phyloP scores from a whole-genome alignment of 2,113 vertebrate genomes.

The Elephas maximus region DNA sequence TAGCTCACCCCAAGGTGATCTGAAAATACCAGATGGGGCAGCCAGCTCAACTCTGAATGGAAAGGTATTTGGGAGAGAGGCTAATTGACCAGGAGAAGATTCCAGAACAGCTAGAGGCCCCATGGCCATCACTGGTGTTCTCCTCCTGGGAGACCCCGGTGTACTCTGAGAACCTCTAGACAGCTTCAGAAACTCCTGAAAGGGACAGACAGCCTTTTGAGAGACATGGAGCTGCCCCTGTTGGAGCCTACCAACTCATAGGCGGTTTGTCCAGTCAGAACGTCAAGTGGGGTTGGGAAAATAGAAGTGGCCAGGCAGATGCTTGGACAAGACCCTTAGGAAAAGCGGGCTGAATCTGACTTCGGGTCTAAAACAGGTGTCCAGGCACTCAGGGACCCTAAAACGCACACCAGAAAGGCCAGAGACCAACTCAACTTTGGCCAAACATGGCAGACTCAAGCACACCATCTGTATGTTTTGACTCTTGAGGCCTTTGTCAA shows the following conservation, averaged over 20 bases:
- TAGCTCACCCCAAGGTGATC: not conserved
- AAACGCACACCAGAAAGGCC: not conserved
- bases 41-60: constrained; percentile 30
- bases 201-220: not conserved
- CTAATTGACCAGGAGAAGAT: constrained; percentile 72
- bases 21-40: constrained; percentile 44
- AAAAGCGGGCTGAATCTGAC: not conserved
- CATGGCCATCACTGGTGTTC: rapidly evolving
- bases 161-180: not conserved
- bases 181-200: not conserved
- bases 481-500: not conserved
- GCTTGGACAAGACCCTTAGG: not conserved
- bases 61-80: constrained; percentile 70
- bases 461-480: rapidly evolving
- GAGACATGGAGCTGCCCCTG: not conserved
- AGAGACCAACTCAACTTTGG: not conserved
- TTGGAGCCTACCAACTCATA: not conserved
- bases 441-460: not conserved
- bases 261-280: not conserved
- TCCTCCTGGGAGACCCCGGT: not conserved
- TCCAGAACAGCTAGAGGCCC: not conserved
- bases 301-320: no score
- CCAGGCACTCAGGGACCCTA: rapidly evolving
- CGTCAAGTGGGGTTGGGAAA: not conserved
- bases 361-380: not conserved